Conservation (phyloP, 1,140 invertebrate genomes). For the Rhagoletis pomonella region DNA sequence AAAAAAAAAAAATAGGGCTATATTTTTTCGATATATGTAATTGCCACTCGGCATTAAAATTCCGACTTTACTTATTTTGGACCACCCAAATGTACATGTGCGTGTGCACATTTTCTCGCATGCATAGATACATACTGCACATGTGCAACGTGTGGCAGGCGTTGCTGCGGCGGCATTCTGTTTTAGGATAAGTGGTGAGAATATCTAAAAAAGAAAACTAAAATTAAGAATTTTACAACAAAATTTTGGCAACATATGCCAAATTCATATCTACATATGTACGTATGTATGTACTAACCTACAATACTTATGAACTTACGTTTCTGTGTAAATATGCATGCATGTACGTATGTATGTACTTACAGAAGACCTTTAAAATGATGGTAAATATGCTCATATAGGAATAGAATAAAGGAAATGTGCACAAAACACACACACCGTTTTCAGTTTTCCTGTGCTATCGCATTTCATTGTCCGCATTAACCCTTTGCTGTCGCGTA, state of each 20-base stretch:
- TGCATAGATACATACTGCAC: neutral
- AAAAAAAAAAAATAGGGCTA: no score
- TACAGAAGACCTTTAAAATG: neutral
- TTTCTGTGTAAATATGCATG: neutral
- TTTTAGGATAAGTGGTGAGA: neutral
- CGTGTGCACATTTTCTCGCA: neutral
- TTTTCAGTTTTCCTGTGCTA: neutral
- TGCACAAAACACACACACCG: neutral
- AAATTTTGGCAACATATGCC: constrained; percentile 45
- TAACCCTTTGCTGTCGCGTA: neutral
- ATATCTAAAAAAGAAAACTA: neutral
- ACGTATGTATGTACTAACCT: neutral
- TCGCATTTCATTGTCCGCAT: constrained; percentile 1
- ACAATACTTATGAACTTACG: neutral
- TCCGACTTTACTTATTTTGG: no score
- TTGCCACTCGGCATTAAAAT: no score
- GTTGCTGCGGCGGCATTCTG: neutral
- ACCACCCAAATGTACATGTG: neutral
- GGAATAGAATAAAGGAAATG: neutral
- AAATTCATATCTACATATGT: neutral
- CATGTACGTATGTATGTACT: neutral
- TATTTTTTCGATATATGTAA: no score
- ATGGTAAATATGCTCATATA: neutral
- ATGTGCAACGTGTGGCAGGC: neutral
- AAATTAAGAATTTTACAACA: neutral